Percentiles rank a stretch among this genome's conserved stretches.
Conservation (phyloP, 1,140 invertebrate species). For the Chelonus insularis region DNA sequence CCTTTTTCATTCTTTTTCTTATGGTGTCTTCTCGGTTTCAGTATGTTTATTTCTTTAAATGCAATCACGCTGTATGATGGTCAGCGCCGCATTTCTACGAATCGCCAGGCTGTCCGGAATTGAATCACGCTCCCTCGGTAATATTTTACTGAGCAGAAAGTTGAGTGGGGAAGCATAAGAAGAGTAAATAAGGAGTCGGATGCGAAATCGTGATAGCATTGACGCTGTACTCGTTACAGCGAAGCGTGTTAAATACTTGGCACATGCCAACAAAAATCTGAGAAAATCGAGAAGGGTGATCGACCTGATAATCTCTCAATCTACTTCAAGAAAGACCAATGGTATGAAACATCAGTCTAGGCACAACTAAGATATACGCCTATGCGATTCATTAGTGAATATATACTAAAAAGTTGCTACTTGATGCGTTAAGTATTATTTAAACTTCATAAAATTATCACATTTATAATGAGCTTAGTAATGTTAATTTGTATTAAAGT, state of each 20-base stretch:
- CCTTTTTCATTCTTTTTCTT: neutral
- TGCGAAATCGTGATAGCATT: constrained; percentile 34
- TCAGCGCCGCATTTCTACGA: constrained; percentile 4
- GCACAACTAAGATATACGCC: too few relatives aligned
- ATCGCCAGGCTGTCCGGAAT: neutral
- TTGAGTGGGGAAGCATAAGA: constrained; percentile 10
- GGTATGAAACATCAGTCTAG: too few relatives aligned
- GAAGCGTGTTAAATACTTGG: constrained; percentile 37
- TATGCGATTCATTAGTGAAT: too few relatives aligned
- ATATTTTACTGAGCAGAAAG: constrained; percentile 1
- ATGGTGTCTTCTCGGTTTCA: neutral
- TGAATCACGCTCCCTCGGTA: constrained; percentile 19
- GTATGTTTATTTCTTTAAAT: neutral
- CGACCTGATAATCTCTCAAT: constrained; percentile 25
- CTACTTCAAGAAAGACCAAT: neutral
- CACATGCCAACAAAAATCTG: constrained; percentile 33
- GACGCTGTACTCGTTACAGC: constrained; percentile 34
- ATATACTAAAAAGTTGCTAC: too few relatives aligned
- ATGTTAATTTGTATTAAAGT: too few relatives aligned
- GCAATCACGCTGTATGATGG: neutral
- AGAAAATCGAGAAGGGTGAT: constrained; percentile 31
- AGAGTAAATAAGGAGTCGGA: constrained; percentile 28
- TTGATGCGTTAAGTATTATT: too few relatives aligned
- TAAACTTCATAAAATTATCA: too few relatives aligned
- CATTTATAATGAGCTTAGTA: too few relatives aligned